A percentile compares a stretch with the other conserved stretches of the same genome.
Evolutionary conservation across 2,113 vertebrate species (phyloP).

Genomic region (Colistium nudipinnis): DNA sequence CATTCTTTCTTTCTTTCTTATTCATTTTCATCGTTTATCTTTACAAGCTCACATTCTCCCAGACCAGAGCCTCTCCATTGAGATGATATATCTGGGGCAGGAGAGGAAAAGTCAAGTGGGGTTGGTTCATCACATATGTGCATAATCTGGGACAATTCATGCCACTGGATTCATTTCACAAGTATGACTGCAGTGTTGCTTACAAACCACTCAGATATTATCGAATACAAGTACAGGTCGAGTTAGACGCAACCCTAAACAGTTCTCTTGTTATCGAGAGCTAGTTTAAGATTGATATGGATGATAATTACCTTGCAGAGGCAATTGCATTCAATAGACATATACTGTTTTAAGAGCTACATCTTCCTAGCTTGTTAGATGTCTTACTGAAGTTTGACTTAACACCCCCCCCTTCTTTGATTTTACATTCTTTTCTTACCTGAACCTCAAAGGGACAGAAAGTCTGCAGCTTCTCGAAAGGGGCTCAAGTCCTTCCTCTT

Average conservation of each 20-base stretch:
- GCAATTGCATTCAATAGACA: neutral
- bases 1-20: neutral
- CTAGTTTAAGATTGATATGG: too few species aligned
- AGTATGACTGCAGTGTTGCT: neutral
- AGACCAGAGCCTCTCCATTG: neutral
- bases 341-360: neutral
- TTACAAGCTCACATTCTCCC: neutral
- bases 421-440: neutral
- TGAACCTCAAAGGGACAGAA: neutral
- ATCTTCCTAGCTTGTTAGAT: neutral
- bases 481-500: slow-evolving; percentile 26
- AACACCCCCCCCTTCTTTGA: neutral
- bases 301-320: neutral
- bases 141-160: neutral
- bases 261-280: too few species aligned
- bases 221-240: neutral
- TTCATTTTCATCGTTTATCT: too few species aligned
- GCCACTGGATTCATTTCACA: neutral
- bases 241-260: neutral
- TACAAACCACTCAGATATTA: neutral
- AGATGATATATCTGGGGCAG: neutral
- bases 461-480: neutral
- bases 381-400: neutral
- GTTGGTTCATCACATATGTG: neutral
- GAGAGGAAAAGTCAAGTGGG: neutral